A percentile compares a stretch with the other conserved stretches of the same genome.
phyloP scores from a whole-genome alignment of 2,797 vertebrate genomes.

The Sebastolobus altivelis region DNA sequence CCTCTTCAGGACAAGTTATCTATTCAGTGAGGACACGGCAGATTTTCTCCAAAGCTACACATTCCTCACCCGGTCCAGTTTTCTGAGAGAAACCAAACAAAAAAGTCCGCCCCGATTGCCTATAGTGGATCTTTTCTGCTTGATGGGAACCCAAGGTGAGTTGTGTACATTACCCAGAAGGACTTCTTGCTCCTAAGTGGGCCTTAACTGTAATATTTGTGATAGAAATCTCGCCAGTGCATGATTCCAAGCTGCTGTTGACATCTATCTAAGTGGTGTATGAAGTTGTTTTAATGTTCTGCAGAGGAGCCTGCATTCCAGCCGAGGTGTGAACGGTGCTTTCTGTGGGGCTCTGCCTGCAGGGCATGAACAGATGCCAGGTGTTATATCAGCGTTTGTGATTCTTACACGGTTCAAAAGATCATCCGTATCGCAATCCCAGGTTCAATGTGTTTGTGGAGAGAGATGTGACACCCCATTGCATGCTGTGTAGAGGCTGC shows the following conservation, averaged over 20 bases:
- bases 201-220: constrained; percentile 46
- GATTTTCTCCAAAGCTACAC: constrained; percentile 34
- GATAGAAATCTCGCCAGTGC: constrained; percentile 61
- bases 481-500: neutral
- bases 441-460: constrained; percentile 29
- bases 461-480: constrained; percentile 36
- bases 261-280: constrained; percentile 70
- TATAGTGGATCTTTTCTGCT: constrained; percentile 31
- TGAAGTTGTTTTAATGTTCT: constrained; percentile 67
- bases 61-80: constrained; percentile 38
- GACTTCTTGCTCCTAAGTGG: constrained; percentile 37
- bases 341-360: constrained; percentile 55
- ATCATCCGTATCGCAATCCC: constrained; percentile 45
- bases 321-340: constrained; percentile 59
- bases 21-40: constrained; percentile 61
- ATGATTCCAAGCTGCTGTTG: constrained; percentile 53
- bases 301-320: constrained; percentile 60
- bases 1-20: constrained; percentile 65
- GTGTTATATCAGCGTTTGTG: constrained; percentile 61
- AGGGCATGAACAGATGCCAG: constrained; percentile 58
- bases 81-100: constrained; percentile 31
- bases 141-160: constrained; percentile 42
- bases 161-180: constrained; percentile 43
- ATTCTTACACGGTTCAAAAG: constrained; percentile 49
- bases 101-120: constrained; percentile 27